Percentiles rank a stretch among this genome's conserved stretches.
Conservation (phyloP, 2,797 vertebrate species). For the Danio choprae region DNA sequence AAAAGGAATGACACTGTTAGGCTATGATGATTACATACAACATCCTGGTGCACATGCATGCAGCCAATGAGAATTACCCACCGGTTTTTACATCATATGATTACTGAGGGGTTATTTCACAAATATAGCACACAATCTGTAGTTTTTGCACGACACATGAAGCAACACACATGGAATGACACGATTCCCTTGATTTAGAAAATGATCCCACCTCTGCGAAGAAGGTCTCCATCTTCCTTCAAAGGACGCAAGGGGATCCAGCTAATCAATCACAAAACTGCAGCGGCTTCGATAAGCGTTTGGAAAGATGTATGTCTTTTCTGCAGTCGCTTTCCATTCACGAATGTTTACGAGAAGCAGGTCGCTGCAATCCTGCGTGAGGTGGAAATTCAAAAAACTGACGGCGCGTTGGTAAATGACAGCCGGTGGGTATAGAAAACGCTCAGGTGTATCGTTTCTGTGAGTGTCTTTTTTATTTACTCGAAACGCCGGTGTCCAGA, state of each 20-base stretch:
- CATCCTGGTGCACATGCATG: constrained; percentile 8
- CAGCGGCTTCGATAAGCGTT: constrained; percentile 31
- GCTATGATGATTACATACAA: background rate
- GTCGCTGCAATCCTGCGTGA: constrained; percentile 22
- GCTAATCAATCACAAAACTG: constrained; percentile 47
- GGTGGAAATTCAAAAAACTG: constrained; percentile 26
- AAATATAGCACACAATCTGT: background rate
- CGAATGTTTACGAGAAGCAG: constrained; percentile 9
- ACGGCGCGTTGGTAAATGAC: background rate
- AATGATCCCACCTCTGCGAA: constrained; percentile 76
- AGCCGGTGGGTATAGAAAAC: background rate
- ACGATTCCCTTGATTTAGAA: background rate
- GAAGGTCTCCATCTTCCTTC: constrained; percentile 79
- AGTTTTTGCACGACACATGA: background rate
- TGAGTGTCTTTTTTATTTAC: constrained; percentile 1
- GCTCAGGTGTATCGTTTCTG: background rate
- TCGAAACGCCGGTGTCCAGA: constrained; percentile 6
- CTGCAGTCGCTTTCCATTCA: constrained; percentile 51
- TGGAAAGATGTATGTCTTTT: constrained; percentile 21
- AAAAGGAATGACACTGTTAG: background rate
- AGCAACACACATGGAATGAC: background rate
- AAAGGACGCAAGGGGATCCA: constrained; percentile 34
- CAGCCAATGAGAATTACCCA: constrained; percentile 23
- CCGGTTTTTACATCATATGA: background rate
- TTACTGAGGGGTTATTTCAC: background rate